A percentile compares a stretch with the other conserved stretches of the same genome.
phyloP scores from a whole-genome alignment of 2,113 vertebrate species.

The Hypanus sabinus region DNA sequence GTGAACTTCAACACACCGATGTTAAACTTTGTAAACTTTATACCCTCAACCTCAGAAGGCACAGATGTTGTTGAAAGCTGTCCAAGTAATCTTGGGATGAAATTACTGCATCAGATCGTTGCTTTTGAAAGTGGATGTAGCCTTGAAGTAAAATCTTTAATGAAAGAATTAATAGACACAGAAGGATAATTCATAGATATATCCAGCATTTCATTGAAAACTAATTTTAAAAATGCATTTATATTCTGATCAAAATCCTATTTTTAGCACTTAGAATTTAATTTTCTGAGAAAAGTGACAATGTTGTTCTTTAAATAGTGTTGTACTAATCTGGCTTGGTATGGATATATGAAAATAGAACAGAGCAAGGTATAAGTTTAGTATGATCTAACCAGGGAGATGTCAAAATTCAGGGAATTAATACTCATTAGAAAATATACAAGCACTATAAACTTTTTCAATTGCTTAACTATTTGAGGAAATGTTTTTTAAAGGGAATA shows the following conservation, averaged over 20 bases:
- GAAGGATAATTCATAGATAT: neutral
- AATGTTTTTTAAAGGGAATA: neutral
- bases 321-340: neutral
- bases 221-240: neutral
- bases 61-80: neutral
- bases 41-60: neutral
- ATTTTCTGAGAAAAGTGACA: neutral
- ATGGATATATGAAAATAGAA: neutral
- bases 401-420: neutral
- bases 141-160: slow-evolving; percentile 9
- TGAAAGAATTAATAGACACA: neutral
- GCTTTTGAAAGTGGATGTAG: neutral
- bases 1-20: neutral
- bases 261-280: neutral
- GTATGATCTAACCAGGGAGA: neutral
- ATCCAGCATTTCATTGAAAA: neutral
- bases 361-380: neutral
- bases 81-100: neutral
- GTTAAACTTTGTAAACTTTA: neutral
- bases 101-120: neutral
- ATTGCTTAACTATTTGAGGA: neutral
- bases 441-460: neutral
- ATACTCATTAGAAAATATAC: neutral
- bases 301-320: neutral
- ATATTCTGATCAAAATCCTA: neutral